A percentile compares a stretch with the other conserved stretches of the same genome.
Conservation (phyloP, 2,888 invertebrate genomes). For the Panopea generosa region DNA sequence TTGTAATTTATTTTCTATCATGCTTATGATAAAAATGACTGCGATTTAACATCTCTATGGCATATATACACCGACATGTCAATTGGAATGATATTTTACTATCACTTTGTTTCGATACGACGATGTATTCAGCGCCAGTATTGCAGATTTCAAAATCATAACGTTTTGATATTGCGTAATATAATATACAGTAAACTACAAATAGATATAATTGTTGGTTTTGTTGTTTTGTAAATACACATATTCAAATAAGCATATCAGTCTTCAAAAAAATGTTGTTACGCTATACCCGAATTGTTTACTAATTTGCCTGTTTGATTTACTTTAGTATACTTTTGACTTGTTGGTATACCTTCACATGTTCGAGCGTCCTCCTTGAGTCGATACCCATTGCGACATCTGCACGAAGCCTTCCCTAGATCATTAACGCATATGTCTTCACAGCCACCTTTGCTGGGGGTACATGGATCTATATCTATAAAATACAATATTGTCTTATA, state of each 20-base stretch:
- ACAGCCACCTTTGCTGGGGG: constrained; percentile 77
- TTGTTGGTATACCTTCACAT: constrained; percentile 85
- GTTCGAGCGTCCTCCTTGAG: constrained; percentile 83
- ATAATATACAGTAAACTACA: neutral
- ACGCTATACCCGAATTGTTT: neutral
- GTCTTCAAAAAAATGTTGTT: neutral
- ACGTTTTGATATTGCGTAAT: too few relatives aligned
- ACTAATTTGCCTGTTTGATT: too few relatives aligned
- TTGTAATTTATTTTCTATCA: too few relatives aligned
- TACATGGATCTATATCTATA: constrained; percentile 78
- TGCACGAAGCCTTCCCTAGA: constrained; percentile 79
- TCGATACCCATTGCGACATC: constrained; percentile 83
- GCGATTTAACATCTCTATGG: too few relatives aligned
- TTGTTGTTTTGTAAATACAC: neutral
- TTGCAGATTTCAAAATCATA: too few relatives aligned
- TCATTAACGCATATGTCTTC: constrained; percentile 77
- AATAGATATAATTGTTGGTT: neutral
- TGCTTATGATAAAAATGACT: too few relatives aligned
- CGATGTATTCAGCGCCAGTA: too few relatives aligned
- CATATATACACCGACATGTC: too few relatives aligned
- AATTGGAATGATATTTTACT: too few relatives aligned
- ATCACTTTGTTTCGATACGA: too few relatives aligned
- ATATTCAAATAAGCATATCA: neutral
- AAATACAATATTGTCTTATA: constrained; percentile 8
- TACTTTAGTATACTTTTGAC: too few relatives aligned